Conservation (phyloP, 1,140 invertebrate genomes). For the Drosophila mayri region DNA sequence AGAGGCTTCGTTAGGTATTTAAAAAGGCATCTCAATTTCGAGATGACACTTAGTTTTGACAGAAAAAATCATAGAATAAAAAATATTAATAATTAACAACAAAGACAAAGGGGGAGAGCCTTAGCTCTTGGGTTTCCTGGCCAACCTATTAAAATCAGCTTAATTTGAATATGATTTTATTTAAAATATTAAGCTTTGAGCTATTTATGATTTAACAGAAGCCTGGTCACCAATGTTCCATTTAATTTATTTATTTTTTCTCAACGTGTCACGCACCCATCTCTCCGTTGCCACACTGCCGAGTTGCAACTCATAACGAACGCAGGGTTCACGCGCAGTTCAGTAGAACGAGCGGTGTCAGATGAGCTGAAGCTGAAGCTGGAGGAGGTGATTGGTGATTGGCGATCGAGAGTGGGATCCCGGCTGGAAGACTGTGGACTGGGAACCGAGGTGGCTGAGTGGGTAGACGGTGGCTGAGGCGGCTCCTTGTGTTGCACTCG, state of each 20-base stretch:
- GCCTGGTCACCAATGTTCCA: too few relatives aligned
- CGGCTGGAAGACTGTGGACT: neutral
- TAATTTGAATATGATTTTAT: too few relatives aligned
- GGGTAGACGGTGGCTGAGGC: conserved; percentile 54
- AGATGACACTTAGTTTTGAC: conserved; percentile 3
- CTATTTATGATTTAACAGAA: too few relatives aligned
- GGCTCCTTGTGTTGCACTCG: conserved; percentile 31
- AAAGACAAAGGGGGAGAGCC: too few relatives aligned
- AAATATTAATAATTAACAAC: too few relatives aligned
- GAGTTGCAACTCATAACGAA: conserved; percentile 66
- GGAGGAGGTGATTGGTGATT: neutral
- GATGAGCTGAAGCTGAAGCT: conserved; percentile 9
- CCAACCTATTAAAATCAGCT: too few relatives aligned
- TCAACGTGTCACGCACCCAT: conserved; percentile 30
- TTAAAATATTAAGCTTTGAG: too few relatives aligned
- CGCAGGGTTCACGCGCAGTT: conserved; percentile 74
- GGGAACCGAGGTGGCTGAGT: conserved; percentile 27
- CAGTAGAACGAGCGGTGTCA: conserved; percentile 65
- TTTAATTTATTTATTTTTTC: neutral
- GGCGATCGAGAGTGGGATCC: neutral
- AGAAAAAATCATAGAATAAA: too few relatives aligned
- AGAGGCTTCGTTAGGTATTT: conserved; percentile 37
- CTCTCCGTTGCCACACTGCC: conserved; percentile 10
- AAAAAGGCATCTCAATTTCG: conserved; percentile 38
- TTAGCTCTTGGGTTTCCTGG: too few relatives aligned